Conservation (phyloP, 2,797 vertebrate genomes). For the Parauchenoglanis punctatus region DNA sequence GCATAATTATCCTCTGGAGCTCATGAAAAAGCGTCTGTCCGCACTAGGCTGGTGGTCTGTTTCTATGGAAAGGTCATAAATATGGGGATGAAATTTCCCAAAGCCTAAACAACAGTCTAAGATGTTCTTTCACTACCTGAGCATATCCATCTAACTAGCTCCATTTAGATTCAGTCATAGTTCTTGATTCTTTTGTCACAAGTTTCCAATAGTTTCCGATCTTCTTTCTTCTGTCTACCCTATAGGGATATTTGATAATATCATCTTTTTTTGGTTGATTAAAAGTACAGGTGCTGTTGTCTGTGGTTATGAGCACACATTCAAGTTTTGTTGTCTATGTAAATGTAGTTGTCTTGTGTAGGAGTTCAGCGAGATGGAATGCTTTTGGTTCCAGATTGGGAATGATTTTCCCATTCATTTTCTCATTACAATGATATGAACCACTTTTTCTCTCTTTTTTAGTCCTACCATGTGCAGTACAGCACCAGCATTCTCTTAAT, state of each 20-base stretch:
- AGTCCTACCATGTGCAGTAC: background rate
- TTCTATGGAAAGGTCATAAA: background rate
- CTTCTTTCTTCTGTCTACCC: background rate
- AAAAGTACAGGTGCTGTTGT: background rate
- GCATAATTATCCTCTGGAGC: background rate
- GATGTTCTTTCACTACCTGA: background rate
- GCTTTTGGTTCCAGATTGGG: background rate
- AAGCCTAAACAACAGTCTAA: background rate
- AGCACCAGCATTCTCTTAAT: background rate
- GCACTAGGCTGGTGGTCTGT: background rate
- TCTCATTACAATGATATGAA: background rate
- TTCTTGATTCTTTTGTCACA: background rate
- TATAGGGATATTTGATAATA: background rate
- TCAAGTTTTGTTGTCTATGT: background rate
- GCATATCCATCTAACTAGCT: background rate
- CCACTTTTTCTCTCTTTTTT: background rate
- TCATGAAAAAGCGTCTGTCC: background rate
- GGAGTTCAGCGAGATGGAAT: background rate
- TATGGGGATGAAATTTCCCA: background rate
- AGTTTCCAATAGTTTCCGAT: background rate
- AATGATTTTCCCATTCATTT: background rate
- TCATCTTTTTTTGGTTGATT: background rate
- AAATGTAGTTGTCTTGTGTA: background rate
- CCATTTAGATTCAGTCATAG: background rate
- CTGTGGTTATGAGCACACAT: background rate